Conservation (phyloP, 1,140 invertebrate species). For the Coboldia fuscipes region DNA sequence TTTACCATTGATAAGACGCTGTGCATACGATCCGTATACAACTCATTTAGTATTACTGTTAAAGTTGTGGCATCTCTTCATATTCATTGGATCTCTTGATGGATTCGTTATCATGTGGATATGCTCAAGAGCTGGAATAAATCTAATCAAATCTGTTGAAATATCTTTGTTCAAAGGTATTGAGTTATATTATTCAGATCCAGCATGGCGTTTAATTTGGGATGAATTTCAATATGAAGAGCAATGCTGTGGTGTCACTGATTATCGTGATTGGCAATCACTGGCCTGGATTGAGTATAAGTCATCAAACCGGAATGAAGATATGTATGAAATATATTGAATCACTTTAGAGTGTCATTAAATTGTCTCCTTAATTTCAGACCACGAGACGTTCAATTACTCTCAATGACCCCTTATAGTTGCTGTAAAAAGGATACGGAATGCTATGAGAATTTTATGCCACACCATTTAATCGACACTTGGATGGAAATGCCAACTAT, state of each 20-base stretch:
- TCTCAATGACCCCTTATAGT: not conserved
- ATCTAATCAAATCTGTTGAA: constrained; percentile 9
- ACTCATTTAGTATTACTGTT: not conserved
- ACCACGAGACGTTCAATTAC: not conserved
- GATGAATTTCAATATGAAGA: constrained; percentile 12
- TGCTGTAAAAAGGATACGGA: not conserved
- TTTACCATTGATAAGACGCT: not conserved
- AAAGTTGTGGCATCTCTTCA: constrained; percentile 1
- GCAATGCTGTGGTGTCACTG: constrained; percentile 15
- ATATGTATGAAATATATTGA: not conserved
- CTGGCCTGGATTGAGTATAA: constrained; percentile 13
- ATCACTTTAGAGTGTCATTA: not conserved
- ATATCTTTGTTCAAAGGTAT: constrained; percentile 12
- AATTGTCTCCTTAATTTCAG: not conserved
- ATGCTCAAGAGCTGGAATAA: constrained; percentile 7
- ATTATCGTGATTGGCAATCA: constrained; percentile 16
- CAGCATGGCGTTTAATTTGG: constrained; percentile 18
- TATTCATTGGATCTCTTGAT: not conserved
- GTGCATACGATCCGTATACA: not conserved
- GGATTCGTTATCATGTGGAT: not conserved
- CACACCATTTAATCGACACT: not conserved
- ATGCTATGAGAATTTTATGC: not conserved
- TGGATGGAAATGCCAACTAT: not conserved
- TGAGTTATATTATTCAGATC: constrained; percentile 14
- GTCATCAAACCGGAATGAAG: not conserved